Conservation (phyloP, 2,797 vertebrate genomes). For the Falco rusticolus region DNA sequence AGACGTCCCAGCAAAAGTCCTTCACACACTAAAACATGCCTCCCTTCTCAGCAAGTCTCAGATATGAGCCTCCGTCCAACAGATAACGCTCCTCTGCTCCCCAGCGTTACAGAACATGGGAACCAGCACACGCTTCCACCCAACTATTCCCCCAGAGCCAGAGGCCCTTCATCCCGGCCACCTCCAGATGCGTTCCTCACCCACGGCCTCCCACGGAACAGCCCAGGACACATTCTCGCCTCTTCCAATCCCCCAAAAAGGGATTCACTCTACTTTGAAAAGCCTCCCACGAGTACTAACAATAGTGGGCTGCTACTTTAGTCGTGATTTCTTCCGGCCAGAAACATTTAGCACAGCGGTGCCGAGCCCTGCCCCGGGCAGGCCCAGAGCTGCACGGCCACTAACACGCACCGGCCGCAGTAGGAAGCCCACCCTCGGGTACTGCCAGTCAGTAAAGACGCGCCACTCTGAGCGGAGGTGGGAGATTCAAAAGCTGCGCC, state of each 20-base stretch:
- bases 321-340: background rate
- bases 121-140: background rate
- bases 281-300: background rate
- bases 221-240: background rate
- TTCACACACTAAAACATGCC: accelerated
- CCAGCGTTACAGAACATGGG: accelerated
- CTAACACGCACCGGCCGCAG: background rate
- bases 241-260: background rate
- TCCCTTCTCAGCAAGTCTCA: background rate
- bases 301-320: background rate
- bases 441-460: background rate
- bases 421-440: background rate
- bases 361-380: background rate
- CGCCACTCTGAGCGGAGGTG: background rate
- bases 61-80: background rate
- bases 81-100: background rate
- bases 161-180: background rate
- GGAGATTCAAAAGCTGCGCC: background rate
- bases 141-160: background rate
- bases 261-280: background rate
- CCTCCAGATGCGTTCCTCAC: background rate
- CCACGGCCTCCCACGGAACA: background rate
- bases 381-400: background rate
- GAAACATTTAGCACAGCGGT: background rate
- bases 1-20: background rate